These are phyloP conservation scores for Pachymerium ferrugineum DNA, from an alignment of 2,888 invertebrate species.

Conservation along the genomic window DNA sequence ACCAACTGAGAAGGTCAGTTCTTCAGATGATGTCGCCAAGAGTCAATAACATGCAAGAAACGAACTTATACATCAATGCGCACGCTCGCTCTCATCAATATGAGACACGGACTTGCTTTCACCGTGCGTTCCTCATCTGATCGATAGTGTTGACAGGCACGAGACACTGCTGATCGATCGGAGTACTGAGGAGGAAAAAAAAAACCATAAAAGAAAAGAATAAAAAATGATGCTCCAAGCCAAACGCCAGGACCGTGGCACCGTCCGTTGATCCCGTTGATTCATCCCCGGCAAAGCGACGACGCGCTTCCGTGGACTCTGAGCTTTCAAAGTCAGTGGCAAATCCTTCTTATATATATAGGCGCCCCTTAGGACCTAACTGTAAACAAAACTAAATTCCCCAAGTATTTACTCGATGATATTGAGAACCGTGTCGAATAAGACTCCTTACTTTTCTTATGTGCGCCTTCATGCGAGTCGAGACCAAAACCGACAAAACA, in stretches of 20 bases:
- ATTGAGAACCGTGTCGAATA: slow-evolving; percentile 1
- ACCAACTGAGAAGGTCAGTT: not conserved
- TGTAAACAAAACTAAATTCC: slow-evolving; percentile 18
- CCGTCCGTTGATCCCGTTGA: not conserved
- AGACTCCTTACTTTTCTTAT: not conserved
- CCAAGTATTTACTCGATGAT: slow-evolving; percentile 19
- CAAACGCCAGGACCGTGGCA: not conserved
- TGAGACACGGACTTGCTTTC: slow-evolving; percentile 2
- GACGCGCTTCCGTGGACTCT: slow-evolving; percentile 11
- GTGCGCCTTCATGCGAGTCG: no score
- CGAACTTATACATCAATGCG: slow-evolving; percentile 1
- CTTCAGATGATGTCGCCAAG: not conserved
- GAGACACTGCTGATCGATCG: slow-evolving; percentile 7
- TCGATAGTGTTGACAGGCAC: not conserved
- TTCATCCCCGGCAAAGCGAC: not conserved
- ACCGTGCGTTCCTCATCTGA: not conserved
- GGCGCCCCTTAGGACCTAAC: not conserved
- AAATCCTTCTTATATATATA: slow-evolving; percentile 10
- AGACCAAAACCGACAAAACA: no score
- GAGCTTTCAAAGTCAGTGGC: slow-evolving; percentile 19
- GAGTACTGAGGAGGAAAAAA: not conserved
- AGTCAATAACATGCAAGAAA: slow-evolving; percentile 1
- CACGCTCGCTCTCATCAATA: not conserved
- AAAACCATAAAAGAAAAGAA: not conserved
- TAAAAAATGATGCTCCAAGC: slow-evolving; percentile 2